phyloP scores from a whole-genome alignment of 2,797 vertebrate genomes.

The Phoeniculus purpureus region DNA sequence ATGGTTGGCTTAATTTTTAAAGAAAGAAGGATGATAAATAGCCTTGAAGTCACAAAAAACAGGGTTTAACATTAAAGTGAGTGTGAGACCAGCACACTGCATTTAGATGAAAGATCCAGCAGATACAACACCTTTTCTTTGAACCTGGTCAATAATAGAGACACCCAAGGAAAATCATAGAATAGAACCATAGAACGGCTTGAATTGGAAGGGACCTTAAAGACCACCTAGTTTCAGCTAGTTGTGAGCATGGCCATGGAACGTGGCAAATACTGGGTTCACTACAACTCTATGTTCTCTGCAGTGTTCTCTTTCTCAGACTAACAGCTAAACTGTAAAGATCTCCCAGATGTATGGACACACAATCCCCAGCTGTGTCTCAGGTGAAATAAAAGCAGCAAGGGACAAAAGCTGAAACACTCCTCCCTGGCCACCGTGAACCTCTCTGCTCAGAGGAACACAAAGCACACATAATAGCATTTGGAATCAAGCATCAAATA shows the following conservation, averaged over 20 bases:
- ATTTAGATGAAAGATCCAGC: neutral
- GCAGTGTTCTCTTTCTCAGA: neutral
- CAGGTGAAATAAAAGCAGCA: neutral
- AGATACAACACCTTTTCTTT: neutral
- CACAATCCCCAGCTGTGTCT: neutral
- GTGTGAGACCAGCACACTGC: neutral
- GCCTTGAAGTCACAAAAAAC: neutral
- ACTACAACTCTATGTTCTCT: neutral
- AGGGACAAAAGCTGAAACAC: neutral
- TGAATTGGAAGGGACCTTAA: no score
- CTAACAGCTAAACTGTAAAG: neutral
- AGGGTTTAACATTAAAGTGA: neutral
- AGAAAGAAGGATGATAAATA: neutral
- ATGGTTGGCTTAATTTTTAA: neutral
- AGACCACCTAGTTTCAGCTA: no score
- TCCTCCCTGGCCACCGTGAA: neutral
- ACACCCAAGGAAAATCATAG: neutral
- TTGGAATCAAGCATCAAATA: neutral
- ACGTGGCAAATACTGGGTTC: neutral
- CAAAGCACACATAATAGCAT: neutral
- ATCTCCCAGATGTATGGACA: neutral
- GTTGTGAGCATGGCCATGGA: neutral
- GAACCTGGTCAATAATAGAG: rapidly evolving
- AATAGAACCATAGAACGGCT: no score
- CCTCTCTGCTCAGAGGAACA: neutral